A percentile compares a stretch with the other conserved stretches of the same genome.
phyloP scores from a whole-genome alignment of 2,888 invertebrate genomes.

The Drosophila tanythrix region DNA sequence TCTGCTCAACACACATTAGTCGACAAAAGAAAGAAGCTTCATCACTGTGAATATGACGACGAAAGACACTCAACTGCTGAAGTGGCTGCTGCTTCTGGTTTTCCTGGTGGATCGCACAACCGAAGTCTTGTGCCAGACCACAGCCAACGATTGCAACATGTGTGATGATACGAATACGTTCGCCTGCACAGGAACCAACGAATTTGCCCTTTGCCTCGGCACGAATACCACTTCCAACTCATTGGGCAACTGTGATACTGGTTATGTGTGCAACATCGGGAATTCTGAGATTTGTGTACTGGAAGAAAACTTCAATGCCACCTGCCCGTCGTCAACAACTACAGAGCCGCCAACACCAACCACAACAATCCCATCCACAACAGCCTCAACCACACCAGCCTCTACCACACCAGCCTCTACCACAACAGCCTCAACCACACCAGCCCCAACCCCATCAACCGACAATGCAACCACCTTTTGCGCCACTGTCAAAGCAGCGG shows the following conservation, averaged over 20 bases:
- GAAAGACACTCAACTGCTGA: neutral
- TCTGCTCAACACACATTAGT: constrained; percentile 6
- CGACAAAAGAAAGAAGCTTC: neutral
- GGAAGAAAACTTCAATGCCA: constrained; percentile 44
- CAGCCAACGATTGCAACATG: constrained; percentile 61
- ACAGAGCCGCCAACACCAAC: neutral
- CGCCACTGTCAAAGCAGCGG: constrained; percentile 39
- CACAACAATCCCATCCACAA: neutral
- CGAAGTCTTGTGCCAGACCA: constrained; percentile 65
- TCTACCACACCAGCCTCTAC: constrained; percentile 17
- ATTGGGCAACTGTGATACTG: constrained; percentile 60
- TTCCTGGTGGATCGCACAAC: constrained; percentile 25
- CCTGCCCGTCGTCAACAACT: constrained; percentile 50
- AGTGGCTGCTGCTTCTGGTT: constrained; percentile 15
- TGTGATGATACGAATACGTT: constrained; percentile 69
- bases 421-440: constrained; percentile 20
- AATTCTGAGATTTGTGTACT: constrained; percentile 57
- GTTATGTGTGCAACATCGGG: constrained; percentile 71
- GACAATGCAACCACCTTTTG: constrained; percentile 59
- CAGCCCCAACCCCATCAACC: constrained; percentile 34
- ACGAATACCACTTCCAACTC: constrained; percentile 49
- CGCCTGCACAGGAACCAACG: constrained; percentile 72
- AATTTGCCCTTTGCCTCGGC: constrained; percentile 76
- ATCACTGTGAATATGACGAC: constrained; percentile 29
- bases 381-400: neutral